Base-by-base conservation (phyloP, 2,888 invertebrate species). In the Labia minor region DNA sequence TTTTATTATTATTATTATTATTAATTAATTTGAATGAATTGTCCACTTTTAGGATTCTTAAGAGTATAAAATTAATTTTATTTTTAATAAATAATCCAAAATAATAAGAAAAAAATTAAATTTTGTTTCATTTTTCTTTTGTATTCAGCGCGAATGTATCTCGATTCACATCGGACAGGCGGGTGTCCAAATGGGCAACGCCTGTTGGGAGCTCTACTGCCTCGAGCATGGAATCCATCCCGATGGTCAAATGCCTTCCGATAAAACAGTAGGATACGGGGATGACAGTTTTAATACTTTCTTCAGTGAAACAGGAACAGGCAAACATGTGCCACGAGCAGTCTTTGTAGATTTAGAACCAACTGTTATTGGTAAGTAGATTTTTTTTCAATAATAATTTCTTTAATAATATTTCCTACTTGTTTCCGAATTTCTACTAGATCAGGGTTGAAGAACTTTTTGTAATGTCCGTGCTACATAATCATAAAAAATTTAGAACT, bases 301-400 rank as follows among this genome's bases (percentile, higher is more conserved):
- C 71, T 76, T 76, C 72, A 73, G 73, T 21, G 83, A 85, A 74
- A 84, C 83, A 21, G 82, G 81, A 65, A 78, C 81, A 20, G 85
- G 84, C 19, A 85, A 85, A 72, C 84, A 84, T 72, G 83, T 84
- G 0, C 84, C 84, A 2, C 75, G 84, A 66, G 81, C 78, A 6
- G 80, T 83, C 11, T 84, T 83, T 74, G 83, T 85, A 18, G 85
- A 85, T 72, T 75, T 85, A 69, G 85, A 85, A 73, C 85, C 85
- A 14, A 84, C 84, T 67, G 85, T 85, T 26, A 82, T 85, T 16
- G 83, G 81, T 81, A 71, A 73, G 78, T 71, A 20, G 3, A 20
- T n/a, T n/a, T n/a, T n/a, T n/a, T n/a, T n/a, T n/a, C n/a, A n/a
- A n/a, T n/a, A n/a, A n/a, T 4, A 10, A n/a, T 63, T n/a, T n/a